Evolutionary conservation across 2,797 vertebrate species (phyloP).

Genomic region (Sebastes vulpes): DNA sequence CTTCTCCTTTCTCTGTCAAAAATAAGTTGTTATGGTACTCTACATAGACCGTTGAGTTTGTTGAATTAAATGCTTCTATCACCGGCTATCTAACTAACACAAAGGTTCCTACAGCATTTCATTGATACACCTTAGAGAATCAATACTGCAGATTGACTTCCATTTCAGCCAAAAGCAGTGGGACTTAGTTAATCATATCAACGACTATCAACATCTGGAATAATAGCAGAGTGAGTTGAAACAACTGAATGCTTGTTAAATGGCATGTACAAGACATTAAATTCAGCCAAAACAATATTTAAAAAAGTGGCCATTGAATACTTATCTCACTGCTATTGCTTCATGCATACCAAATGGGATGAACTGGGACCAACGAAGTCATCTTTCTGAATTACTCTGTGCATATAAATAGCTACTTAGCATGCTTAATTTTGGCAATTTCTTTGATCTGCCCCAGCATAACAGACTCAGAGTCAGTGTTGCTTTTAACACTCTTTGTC

Average conservation of each 20-base stretch:
- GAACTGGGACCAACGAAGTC: slow-evolving; percentile 44
- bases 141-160: not conserved
- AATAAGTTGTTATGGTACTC: not conserved
- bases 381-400: slow-evolving; percentile 62
- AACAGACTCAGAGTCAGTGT: slow-evolving; percentile 4
- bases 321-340: slow-evolving; percentile 46
- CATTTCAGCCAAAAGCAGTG: slow-evolving; percentile 13
- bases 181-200: slow-evolving; percentile 1
- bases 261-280: slow-evolving; percentile 31
- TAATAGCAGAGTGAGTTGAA: slow-evolving; percentile 17
- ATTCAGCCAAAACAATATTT: slow-evolving; percentile 50
- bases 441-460: slow-evolving; percentile 43
- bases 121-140: slow-evolving; percentile 7
- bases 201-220: slow-evolving; percentile 15
- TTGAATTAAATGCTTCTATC: slow-evolving; percentile 2
- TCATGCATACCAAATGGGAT: slow-evolving; percentile 60
- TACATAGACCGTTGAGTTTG: not conserved
- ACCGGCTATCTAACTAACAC: not conserved
- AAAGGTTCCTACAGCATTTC: not conserved
- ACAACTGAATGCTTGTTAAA: slow-evolving; percentile 41
- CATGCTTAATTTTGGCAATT: slow-evolving; percentile 34
- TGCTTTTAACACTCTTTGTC: slow-evolving; percentile 11
- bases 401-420: slow-evolving; percentile 73
- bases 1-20: too few species aligned
- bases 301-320: slow-evolving; percentile 42